phyloP scores from a whole-genome alignment of 2,888 invertebrate genomes.

The Lepidocyrtinus sp. region DNA sequence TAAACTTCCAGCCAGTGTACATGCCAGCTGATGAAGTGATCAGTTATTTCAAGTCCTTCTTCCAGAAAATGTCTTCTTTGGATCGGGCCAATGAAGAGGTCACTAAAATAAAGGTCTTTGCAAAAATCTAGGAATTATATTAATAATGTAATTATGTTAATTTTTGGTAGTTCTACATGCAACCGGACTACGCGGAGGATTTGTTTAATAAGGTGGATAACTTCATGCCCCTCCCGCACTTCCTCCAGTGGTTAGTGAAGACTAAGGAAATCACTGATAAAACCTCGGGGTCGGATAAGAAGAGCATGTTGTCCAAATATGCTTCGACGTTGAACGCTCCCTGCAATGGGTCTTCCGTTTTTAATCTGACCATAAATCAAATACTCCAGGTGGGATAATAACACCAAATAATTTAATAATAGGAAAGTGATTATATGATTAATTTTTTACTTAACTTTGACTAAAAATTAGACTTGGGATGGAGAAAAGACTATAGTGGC shows the following conservation, averaged over 20 bases:
- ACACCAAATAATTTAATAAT: too few species aligned
- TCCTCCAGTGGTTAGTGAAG: background rate
- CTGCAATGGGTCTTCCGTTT: background rate
- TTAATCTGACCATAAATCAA: background rate
- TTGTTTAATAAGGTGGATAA: constrained; percentile 4
- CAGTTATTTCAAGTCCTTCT: background rate
- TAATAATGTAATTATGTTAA: too few species aligned
- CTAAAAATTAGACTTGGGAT: constrained; percentile 14
- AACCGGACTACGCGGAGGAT: constrained; percentile 3
- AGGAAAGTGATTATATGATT: too few species aligned
- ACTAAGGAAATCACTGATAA: constrained; percentile 24
- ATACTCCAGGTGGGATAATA: too few species aligned
- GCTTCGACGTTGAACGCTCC: background rate
- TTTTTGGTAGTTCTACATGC: too few species aligned
- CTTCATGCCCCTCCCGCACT: background rate
- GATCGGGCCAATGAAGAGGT: constrained; percentile 16
- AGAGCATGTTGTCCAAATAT: background rate
- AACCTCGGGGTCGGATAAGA: background rate
- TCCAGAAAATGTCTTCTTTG: background rate
- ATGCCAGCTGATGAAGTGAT: constrained; percentile 7
- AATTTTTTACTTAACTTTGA: too few species aligned
- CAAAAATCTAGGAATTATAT: too few species aligned
- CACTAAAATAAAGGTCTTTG: too few species aligned
- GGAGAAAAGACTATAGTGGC: background rate
- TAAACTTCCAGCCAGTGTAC: background rate